Conservation (phyloP, 2,888 invertebrate species). For the Podabrus alpinus region DNA sequence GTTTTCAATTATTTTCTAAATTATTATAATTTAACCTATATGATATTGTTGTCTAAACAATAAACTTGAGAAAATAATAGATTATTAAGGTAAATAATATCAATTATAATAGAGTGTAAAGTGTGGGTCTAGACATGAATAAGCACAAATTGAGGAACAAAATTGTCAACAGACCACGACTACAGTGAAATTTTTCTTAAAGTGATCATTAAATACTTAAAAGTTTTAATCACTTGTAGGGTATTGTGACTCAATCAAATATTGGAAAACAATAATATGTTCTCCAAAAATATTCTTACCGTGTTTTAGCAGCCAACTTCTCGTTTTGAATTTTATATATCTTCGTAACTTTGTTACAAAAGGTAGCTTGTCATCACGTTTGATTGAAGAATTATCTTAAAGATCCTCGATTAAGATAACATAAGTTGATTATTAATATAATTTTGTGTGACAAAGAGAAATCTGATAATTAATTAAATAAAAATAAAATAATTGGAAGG, state of each 20-base stretch:
- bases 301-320: background rate
- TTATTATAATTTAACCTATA: background rate
- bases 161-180: conserved; percentile 18
- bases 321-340: background rate
- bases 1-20: background rate
- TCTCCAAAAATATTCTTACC: background rate
- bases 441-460: background rate
- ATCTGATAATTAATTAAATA: background rate
- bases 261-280: background rate
- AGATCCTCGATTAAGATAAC: conserved; percentile 47
- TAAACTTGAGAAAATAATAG: conserved; percentile 10
- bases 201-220: conserved; percentile 18
- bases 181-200: conserved; percentile 27
- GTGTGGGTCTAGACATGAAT: conserved; percentile 37
- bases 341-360: conserved; percentile 11
- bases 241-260: background rate
- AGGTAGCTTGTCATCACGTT: conserved; percentile 47
- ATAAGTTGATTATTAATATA: conserved; percentile 39
- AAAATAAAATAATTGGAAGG: background rate
- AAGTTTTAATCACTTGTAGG: conserved; percentile 4
- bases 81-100: conserved; percentile 25
- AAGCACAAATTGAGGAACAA: conserved; percentile 32
- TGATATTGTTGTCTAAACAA: background rate
- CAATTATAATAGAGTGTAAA: conserved; percentile 32
- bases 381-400: conserved; percentile 47